Evolutionary conservation across 2,113 vertebrate species (phyloP).

Genomic region (Lutjanus erythropterus): DNA sequence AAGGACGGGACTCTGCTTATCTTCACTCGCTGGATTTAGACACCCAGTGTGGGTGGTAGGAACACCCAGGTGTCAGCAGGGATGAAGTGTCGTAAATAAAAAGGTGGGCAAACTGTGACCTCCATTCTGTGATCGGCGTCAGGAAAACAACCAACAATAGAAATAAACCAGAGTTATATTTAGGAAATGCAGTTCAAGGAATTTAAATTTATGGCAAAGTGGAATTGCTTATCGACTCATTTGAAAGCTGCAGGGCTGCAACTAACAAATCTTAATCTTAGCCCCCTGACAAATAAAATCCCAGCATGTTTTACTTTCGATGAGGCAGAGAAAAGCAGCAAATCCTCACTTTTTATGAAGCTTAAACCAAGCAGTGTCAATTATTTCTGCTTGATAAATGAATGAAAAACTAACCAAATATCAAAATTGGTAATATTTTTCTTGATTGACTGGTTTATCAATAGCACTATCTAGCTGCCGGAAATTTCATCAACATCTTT

Average conservation of each 20-base stretch:
- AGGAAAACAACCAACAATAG: constrained; percentile 7
- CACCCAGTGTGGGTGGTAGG: constrained; percentile 23
- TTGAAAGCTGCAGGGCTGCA: not conserved
- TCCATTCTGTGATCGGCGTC: constrained; percentile 9
- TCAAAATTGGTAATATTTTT: not conserved
- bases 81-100: constrained; percentile 40
- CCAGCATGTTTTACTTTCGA: too few species aligned
- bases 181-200: not conserved
- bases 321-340: not conserved
- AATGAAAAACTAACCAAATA: not conserved
- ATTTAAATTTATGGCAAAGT: not conserved
- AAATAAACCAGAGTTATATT: constrained; percentile 1
- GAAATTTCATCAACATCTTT: not conserved
- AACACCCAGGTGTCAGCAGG: constrained; percentile 46
- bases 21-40: constrained; percentile 60
- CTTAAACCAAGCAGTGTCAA: not conserved
- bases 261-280: not conserved
- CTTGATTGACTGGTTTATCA: not conserved
- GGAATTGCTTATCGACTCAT: not conserved
- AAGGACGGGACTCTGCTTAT: constrained; percentile 69
- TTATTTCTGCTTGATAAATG: not conserved
- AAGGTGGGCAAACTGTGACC: constrained; percentile 27
- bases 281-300: too few species aligned
- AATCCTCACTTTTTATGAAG: not conserved
- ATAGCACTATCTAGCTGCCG: not conserved